These are phyloP conservation scores for Trididemnum clinides DNA, from an alignment of 23 tunicate genomes.

Conservation along the genomic window DNA sequence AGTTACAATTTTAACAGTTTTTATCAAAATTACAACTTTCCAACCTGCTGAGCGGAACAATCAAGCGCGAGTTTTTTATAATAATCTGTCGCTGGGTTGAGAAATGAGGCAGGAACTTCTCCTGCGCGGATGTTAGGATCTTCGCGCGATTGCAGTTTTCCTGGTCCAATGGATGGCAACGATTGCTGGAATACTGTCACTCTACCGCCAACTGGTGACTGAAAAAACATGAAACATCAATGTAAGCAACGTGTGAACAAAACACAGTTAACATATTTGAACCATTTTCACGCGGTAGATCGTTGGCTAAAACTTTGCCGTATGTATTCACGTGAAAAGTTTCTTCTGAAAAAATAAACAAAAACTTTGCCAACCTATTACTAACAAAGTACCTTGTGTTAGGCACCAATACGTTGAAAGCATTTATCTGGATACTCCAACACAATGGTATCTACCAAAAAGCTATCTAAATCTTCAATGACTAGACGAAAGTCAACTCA, in stretches of 20 bases:
- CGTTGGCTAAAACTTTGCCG: too few relatives aligned
- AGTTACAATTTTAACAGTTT: neutral
- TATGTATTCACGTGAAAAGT: too few relatives aligned
- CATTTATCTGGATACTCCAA: too few relatives aligned
- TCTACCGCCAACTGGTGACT: slow-evolving; percentile 85
- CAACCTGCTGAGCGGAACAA: slow-evolving; percentile 74
- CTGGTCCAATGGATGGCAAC: slow-evolving; percentile 82
- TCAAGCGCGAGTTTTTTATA: slow-evolving; percentile 97
- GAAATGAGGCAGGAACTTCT: slow-evolving; percentile 32
- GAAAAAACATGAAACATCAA: too few relatives aligned
- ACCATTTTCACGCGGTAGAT: too few relatives aligned
- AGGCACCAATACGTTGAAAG: too few relatives aligned
- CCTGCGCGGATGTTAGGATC: slow-evolving; percentile 75
- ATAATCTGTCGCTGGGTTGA: slow-evolving; percentile 93
- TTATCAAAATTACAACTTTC: neutral
- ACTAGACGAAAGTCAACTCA: too few relatives aligned
- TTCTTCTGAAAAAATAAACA: neutral
- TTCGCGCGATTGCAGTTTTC: slow-evolving; percentile 71
- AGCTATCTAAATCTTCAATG: too few relatives aligned
- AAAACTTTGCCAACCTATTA: neutral
- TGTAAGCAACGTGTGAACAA: too few relatives aligned
- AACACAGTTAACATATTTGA: too few relatives aligned
- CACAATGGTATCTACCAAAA: too few relatives aligned
- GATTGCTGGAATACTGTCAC: slow-evolving; percentile 94
- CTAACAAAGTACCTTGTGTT: too few relatives aligned